Base-by-base conservation (phyloP, 2,888 invertebrate genomes). In the Lysandra bellargus region DNA sequence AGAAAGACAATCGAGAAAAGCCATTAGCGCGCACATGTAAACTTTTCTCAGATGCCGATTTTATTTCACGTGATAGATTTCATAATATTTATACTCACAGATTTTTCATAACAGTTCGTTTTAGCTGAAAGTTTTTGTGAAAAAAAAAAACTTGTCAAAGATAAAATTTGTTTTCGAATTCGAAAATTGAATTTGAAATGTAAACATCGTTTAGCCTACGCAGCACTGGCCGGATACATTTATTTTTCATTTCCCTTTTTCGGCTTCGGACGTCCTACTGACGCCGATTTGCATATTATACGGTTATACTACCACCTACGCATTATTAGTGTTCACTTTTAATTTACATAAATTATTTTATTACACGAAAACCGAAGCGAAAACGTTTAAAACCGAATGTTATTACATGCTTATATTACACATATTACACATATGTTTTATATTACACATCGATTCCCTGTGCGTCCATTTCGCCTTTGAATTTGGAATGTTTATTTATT, bases 241-340 rank as follows among this genome's bases (percentile, higher is more conserved):
- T 88, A 91, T 92, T 90, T 91, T 90, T 90, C 88, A 90, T 92
- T 88, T 90, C 87, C 90, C 94, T 89, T 92, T 92, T 82, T 76
- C 92, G 91, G 89, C 87, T 86, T 85, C 92, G 92, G 92, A 92
- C 93, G 90, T 92, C 92, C 92, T 92, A 91, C 92, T 88, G 86
- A 86, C 90, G 86, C 85, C 84, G 85, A 90, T 93, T 91, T 90
- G 90, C 92, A 92, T 93, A 89, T 90, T 88, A 87, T 85, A 84
- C 83, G 83, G 81, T 81, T 81, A 78, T 79, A 80, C 76, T 76
- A 57, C 76, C 76, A 57, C 76, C 76, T 57, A 76, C 76, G 33
- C 76, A n/a, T 76, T 75, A 75, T 76, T 76, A 76, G 53, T 76
- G 53, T 30, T 53, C 57, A 53, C 17, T 76, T 76, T 76, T 76